Base-by-base conservation (phyloP, 2,888 invertebrate species). In the Tetropium fuscum region DNA sequence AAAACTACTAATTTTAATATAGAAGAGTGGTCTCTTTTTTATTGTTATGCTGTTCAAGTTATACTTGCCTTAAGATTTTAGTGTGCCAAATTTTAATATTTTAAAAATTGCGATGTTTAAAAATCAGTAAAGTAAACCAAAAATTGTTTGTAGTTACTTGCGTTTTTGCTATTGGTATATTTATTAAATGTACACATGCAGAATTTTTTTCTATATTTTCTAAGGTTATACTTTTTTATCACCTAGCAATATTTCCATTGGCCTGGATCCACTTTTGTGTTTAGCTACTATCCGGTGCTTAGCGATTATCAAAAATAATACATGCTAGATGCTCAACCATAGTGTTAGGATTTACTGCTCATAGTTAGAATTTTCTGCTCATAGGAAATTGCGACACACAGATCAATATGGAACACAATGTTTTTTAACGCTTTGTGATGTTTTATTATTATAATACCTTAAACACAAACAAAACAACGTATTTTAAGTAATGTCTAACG, bases 121-220 rank as follows among this genome's bases (percentile, higher is more conserved):
- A 53, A 27, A 25, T 40, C 7, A 30, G 27, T 19, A 51, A 16
- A 40, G 30, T 20, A 30, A 40, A 20, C n/a, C 2, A 15, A 22
- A 18, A 3, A 16, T 40, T 36, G 40, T 30, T 32, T 11, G 6
- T 27, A 34, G 30, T 32, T 40, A 38, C 19, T 49, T n/a, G n/a
- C n/a, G 44, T 53, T 56, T 22, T 53, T 53, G 56, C 56, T 43
- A 56, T 47, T 48, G 7, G 22, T 53, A n/a, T n/a, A n/a, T 49
- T 18, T 40, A 27, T 16, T 40, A 49, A 11, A 11, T 51, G 40
- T 51, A 27, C 25, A 51, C 51, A 40, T 51, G 51, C 51, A 51
- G 51, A 51, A 51, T 40, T 27, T 47, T 8, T 6, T 10, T 32
- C 10, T 4, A 32, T 2, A 6, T 13, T 13, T 13, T 13, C 13